Base-by-base conservation (phyloP, 2,888 invertebrate genomes). In the Nemapogon koenigi region DNA sequence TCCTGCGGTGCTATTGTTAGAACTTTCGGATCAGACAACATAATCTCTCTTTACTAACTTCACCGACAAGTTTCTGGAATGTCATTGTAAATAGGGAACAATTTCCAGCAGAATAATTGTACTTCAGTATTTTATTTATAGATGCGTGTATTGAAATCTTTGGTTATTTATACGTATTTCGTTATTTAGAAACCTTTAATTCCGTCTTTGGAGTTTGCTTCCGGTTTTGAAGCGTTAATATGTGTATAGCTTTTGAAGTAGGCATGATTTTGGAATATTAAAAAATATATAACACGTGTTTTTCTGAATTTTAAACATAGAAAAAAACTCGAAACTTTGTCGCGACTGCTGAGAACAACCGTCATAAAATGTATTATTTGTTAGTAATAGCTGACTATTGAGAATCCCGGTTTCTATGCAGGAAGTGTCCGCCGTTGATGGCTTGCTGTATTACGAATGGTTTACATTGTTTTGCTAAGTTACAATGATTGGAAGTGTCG, bases 351-450 rank as follows among this genome's bases (percentile, higher is more conserved):
- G n/a, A n/a, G 16, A 35, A 35, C 56, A 47, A 48, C 39, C 41
- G 51, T 52, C 50, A 66, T 72, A 69, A 71, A 70, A 39, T 56
- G 60, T 65, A 69, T 64, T 63, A 52, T 48, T 41, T 51, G 49
- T 52, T 44, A 49, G 59, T 59, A 53, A 56, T 55, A 55, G 55
- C 49, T 41, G 46, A 49, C 42, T 53, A 55, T 58, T 53, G 52
- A 56, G 49, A 52, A 51, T 52, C 47, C 48, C 49, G 45, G 47
- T 52, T 49, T 49, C 41, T 52, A 42, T 49, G 44, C 47, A 44
- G 41, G 46, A 47, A 45, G 46, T 51, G 49, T 46, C 50, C 48
- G 49, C 46, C 46, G 43, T 48, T 55, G 52, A 61, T 63, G 58
- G 57, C 55, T 50, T 40, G 48, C 48, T 35, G 50, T 46, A 47